phyloP scores from a whole-genome alignment of 2,113 vertebrate genomes.

The Apteryx owenii region DNA sequence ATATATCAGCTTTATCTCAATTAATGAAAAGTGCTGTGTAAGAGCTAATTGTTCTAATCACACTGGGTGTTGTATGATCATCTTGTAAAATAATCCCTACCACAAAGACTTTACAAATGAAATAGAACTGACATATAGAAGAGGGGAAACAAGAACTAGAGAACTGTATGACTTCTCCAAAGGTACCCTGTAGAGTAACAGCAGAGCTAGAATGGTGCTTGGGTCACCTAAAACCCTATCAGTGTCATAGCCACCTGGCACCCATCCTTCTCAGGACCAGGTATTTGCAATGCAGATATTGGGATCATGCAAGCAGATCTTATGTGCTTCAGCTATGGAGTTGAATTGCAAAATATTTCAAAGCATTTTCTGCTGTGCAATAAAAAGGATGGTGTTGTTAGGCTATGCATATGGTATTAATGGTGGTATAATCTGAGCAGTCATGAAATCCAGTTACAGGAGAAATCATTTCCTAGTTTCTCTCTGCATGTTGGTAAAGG shows the following conservation, averaged over 20 bases:
- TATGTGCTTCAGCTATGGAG: neutral
- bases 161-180: neutral
- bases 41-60: neutral
- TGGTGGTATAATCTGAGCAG: neutral
- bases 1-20: neutral
- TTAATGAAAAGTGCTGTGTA: rapidly evolving
- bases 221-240: neutral
- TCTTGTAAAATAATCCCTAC: neutral
- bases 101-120: neutral
- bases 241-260: neutral
- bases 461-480: neutral
- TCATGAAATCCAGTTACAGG: neutral
- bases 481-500: neutral
- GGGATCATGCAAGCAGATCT: neutral
- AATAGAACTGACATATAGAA: neutral
- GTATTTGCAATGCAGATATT: neutral
- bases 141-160: neutral
- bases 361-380: neutral
- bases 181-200: neutral
- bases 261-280: neutral
- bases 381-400: neutral
- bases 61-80: neutral
- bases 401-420: neutral
- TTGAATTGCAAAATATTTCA: neutral
- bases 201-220: neutral